Percentiles rank a stretch among this genome's conserved stretches.
These are phyloP conservation scores for Cheilosia scutellata DNA, from an alignment of 2,888 invertebrate genomes.

Conservation along the genomic window DNA sequence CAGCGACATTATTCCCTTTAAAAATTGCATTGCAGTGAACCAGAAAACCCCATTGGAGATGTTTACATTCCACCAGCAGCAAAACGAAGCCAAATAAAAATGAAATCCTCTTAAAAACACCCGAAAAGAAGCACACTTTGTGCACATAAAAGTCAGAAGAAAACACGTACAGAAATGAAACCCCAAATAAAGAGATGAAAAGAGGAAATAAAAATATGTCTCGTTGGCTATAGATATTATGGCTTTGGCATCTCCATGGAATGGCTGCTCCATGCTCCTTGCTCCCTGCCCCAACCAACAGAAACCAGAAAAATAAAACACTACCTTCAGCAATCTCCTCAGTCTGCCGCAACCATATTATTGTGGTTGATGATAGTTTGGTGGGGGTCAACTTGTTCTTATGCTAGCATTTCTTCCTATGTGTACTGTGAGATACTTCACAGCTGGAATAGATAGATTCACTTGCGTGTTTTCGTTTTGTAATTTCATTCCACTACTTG, in stretches of 20 bases:
- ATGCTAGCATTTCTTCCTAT: conserved; percentile 37
- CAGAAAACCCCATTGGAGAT: conserved; percentile 70
- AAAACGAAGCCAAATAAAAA: conserved; percentile 24
- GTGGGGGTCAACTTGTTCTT: conserved; percentile 54
- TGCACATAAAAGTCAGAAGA: conserved; percentile 61
- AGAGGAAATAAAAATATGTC: conserved; percentile 72
- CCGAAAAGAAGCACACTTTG: conserved; percentile 50
- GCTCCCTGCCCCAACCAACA: neutral
- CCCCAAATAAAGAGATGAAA: conserved; percentile 56
- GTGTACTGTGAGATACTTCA: conserved; percentile 42
- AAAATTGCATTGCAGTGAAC: conserved; percentile 68
- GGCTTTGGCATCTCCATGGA: conserved; percentile 24
- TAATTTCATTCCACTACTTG: conserved; percentile 36
- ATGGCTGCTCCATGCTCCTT: conserved; percentile 1
- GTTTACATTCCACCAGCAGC: conserved; percentile 62
- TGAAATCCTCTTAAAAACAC: conserved; percentile 45
- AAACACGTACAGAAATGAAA: conserved; percentile 65
- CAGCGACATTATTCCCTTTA: conserved; percentile 27
- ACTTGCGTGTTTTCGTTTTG: conserved; percentile 49
- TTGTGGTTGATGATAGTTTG: conserved; percentile 48
- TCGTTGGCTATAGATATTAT: conserved; percentile 53
- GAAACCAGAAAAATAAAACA: conserved; percentile 43
- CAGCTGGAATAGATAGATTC: conserved; percentile 61
- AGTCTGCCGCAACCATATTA: conserved; percentile 35
- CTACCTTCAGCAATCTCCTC: conserved; percentile 45